Conservation (phyloP, 2,888 invertebrate genomes). For the Tinea pellionella region DNA sequence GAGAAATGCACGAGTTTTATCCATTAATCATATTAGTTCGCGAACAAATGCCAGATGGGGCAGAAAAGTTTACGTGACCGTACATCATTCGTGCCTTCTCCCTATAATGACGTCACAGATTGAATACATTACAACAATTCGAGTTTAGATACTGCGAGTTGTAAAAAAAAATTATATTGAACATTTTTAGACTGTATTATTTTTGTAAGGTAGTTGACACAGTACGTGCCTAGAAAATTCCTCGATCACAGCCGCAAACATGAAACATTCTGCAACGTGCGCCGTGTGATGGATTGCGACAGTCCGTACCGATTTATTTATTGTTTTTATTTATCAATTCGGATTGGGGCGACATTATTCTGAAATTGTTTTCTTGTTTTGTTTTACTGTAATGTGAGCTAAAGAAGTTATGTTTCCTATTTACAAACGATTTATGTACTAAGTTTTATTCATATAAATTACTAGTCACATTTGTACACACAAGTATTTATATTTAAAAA, state of each 20-base stretch:
- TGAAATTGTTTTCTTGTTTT: background rate
- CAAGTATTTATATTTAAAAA: too few relatives aligned
- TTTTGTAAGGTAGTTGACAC: constrained; percentile 18
- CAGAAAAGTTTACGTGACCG: constrained; percentile 31
- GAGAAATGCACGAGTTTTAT: constrained; percentile 32
- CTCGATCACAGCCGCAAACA: constrained; percentile 27
- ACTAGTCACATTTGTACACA: too few relatives aligned
- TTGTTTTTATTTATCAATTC: constrained; percentile 6
- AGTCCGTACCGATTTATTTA: constrained; percentile 28
- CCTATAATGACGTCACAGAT: constrained; percentile 20
- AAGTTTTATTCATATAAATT: too few relatives aligned
- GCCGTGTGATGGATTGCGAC: constrained; percentile 33
- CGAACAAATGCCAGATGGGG: constrained; percentile 40
- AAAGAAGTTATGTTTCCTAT: background rate
- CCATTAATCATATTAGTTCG: constrained; percentile 49
- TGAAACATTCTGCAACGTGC: constrained; percentile 23
- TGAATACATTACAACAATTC: background rate
- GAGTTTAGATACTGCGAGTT: background rate
- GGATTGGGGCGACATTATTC: background rate
- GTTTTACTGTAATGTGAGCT: background rate
- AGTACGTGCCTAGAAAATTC: constrained; percentile 21
- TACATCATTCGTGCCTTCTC: constrained; percentile 29
- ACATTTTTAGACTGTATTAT: constrained; percentile 16
- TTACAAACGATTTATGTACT: background rate
- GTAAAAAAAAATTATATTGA: background rate